Percentiles rank a stretch among this genome's conserved stretches.
Evolutionary conservation across 2,888 invertebrate genomes (phyloP).

Genomic region (Invenusta paracnida): DNA sequence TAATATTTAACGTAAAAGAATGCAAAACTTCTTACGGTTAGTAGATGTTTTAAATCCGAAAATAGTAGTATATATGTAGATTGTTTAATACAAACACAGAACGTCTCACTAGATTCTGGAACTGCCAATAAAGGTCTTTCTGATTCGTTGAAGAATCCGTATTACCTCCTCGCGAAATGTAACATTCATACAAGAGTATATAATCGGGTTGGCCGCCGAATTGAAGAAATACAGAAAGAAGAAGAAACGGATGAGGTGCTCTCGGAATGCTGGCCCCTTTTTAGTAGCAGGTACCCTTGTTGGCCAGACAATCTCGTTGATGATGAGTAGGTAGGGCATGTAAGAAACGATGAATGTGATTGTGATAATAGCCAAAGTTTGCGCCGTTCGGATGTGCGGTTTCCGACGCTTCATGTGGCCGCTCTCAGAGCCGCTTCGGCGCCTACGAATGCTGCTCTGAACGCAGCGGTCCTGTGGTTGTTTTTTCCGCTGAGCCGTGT

Average conservation of each 20-base stretch:
- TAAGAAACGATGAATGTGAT: constrained; percentile 51
- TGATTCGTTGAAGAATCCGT: constrained; percentile 13
- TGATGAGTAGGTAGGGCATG: constrained; percentile 50
- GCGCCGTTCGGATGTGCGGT: constrained; percentile 49
- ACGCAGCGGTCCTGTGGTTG: background rate
- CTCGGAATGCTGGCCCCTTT: background rate
- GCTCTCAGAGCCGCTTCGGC: background rate
- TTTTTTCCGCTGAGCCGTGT: background rate
- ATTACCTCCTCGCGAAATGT: background rate
- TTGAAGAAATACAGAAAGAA: constrained; percentile 52
- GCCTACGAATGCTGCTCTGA: background rate
- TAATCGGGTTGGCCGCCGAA: constrained; percentile 52
- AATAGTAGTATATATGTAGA: too few relatives aligned
- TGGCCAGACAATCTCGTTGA: constrained; percentile 43
- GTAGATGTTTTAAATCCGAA: too few relatives aligned
- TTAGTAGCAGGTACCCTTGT: background rate
- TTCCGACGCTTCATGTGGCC: constrained; percentile 31
- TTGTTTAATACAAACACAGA: too few relatives aligned
- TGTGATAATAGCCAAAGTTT: constrained; percentile 51
- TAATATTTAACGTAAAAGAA: too few relatives aligned
- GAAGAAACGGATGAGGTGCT: constrained; percentile 43
- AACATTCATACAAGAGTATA: constrained; percentile 52
- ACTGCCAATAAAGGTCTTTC: background rate
- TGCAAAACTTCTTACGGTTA: too few relatives aligned
- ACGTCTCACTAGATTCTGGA: too few relatives aligned